Percentiles rank a stretch among this genome's conserved stretches.
Evolutionary conservation across 2,113 vertebrate species (phyloP).

Genomic region (Petaurus breviceps): DNA sequence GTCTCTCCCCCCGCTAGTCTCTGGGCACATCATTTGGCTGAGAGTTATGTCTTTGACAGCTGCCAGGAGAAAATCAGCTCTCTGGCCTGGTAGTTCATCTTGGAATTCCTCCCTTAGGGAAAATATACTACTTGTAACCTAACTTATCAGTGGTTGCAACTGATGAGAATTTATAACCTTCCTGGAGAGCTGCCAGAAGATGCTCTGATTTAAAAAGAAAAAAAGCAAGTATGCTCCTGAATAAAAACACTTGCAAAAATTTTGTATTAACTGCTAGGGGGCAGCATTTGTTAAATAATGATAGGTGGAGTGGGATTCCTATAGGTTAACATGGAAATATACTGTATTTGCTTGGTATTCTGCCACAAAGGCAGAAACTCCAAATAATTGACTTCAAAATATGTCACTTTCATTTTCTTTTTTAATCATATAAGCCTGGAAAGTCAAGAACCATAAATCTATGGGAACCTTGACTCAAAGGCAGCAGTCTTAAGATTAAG

Average conservation of each 20-base stretch:
- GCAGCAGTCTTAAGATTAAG: background rate
- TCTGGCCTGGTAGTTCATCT: background rate
- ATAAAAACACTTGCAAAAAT: slow-evolving; percentile 65
- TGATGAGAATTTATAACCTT: slow-evolving; percentile 6
- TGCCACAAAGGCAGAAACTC: background rate
- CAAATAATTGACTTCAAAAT: background rate
- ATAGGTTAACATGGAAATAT: background rate
- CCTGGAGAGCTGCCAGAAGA: slow-evolving; percentile 3
- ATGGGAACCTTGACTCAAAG: background rate
- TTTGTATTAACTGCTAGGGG: slow-evolving; percentile 78
- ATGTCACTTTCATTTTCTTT: background rate
- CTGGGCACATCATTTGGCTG: background rate
- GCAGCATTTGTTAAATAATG: slow-evolving; percentile 76
- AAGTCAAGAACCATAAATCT: background rate
- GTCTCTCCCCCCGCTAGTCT: background rate
- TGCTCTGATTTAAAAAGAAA: background rate
- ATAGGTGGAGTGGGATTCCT: background rate
- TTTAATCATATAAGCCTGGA: background rate
- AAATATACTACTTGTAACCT: background rate
- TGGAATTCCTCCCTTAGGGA: slow-evolving; percentile 20
- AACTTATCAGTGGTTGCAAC: background rate
- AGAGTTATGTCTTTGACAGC: background rate
- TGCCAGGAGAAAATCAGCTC: background rate
- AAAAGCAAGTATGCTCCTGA: background rate
- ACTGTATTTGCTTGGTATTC: slow-evolving; percentile 6